Conservation (phyloP, 2,888 invertebrate species). For the Heliconius aoede region DNA sequence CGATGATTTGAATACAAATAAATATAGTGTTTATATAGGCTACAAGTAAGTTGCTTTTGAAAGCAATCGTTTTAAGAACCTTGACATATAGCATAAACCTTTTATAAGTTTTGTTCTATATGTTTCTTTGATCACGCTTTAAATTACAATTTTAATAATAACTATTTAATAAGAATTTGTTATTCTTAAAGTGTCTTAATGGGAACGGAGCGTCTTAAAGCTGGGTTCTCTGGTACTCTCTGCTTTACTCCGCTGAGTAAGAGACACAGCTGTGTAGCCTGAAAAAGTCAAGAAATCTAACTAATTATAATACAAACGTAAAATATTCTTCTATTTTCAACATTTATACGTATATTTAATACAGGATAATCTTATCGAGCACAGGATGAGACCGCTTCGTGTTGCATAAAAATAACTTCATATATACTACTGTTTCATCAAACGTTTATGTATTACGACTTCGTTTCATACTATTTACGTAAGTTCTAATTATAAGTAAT, state of each 20-base stretch:
- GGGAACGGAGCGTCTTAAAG: too few relatives aligned
- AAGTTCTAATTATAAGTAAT: conserved; percentile 16
- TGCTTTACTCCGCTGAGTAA: too few relatives aligned
- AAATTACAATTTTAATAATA: too few relatives aligned
- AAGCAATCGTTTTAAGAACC: conserved; percentile 37
- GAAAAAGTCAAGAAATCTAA: neutral
- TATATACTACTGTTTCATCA: conserved; percentile 40
- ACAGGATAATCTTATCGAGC: conserved; percentile 65
- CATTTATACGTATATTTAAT: conserved; percentile 32
- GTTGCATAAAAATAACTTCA: conserved; percentile 45
- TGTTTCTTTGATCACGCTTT: too few relatives aligned
- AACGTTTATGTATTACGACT: neutral
- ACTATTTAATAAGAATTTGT: too few relatives aligned
- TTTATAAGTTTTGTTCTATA: neutral
- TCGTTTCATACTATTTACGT: conserved; percentile 19
- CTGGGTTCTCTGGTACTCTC: too few relatives aligned
- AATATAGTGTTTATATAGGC: neutral
- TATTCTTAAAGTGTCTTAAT: too few relatives aligned
- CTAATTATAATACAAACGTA: neutral
- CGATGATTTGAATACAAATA: conserved; percentile 15
- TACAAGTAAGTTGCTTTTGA: conserved; percentile 17
- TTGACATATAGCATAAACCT: conserved; percentile 41
- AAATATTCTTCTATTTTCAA: neutral
- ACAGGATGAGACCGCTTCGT: conserved; percentile 56
- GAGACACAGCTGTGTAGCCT: too few relatives aligned